These are phyloP conservation scores for Heliconius hortense DNA, from an alignment of 2,888 invertebrate species.

Conservation along the genomic window DNA sequence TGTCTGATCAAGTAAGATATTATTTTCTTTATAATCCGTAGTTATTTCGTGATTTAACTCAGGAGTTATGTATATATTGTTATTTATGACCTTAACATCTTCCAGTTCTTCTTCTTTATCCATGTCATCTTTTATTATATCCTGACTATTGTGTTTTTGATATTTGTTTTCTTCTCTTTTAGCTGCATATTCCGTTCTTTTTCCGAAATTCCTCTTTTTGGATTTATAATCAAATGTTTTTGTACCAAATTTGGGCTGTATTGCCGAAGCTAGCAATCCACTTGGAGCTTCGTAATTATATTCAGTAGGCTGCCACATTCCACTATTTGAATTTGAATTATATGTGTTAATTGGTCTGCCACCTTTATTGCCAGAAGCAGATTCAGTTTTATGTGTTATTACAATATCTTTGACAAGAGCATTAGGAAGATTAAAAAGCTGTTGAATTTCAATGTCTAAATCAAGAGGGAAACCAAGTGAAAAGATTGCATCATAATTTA, in stretches of 20 bases:
- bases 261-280: slow-evolving; percentile 35
- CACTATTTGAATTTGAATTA: slow-evolving; percentile 37
- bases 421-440: slow-evolving; percentile 66
- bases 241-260: slow-evolving; percentile 45
- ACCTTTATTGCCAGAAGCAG: slow-evolving; percentile 39
- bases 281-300: slow-evolving; percentile 36
- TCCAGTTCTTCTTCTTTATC: slow-evolving; percentile 26
- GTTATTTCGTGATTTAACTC: slow-evolving; percentile 28
- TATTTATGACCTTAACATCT: slow-evolving; percentile 30
- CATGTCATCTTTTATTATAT: slow-evolving; percentile 17
- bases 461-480: slow-evolving; percentile 89
- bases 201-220: slow-evolving; percentile 50
- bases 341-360: slow-evolving; percentile 37
- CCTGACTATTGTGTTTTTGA: slow-evolving; percentile 23
- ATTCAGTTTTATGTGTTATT: slow-evolving; percentile 59
- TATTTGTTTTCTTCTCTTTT: slow-evolving; percentile 41
- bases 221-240: slow-evolving; percentile 52
- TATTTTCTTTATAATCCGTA: slow-evolving; percentile 6
- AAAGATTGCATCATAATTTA: slow-evolving; percentile 62
- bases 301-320: slow-evolving; percentile 40
- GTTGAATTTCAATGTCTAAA: slow-evolving; percentile 79
- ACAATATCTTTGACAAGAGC: slow-evolving; percentile 62
- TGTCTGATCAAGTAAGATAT: slow-evolving; percentile 14
- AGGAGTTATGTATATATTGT: slow-evolving; percentile 34
- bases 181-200: slow-evolving; percentile 45